Percentiles rank a stretch among this genome's conserved stretches.
Conservation (phyloP, 2,797 vertebrate genomes). For the Microctenopoma lineatum region DNA sequence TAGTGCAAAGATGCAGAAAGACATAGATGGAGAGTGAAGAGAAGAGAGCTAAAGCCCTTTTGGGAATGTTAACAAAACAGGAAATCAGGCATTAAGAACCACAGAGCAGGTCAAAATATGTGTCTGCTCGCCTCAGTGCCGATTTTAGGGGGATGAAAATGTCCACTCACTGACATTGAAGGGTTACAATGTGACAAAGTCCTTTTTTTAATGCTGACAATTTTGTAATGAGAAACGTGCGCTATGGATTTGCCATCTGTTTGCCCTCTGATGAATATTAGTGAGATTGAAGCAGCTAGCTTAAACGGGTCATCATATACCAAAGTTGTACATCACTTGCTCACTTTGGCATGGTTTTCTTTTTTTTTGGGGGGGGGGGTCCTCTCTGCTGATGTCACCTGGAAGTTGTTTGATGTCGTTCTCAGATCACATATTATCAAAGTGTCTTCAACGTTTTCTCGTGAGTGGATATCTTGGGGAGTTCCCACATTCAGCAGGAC, state of each 20-base stretch:
- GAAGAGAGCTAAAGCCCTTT: slow-evolving; percentile 31
- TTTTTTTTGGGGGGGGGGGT: no score
- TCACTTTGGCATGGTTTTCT: no score
- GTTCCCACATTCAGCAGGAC: no score
- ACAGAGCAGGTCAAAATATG: slow-evolving; percentile 46
- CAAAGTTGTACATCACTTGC: slow-evolving; percentile 8
- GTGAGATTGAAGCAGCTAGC: slow-evolving; percentile 29
- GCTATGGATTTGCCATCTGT: slow-evolving; percentile 44
- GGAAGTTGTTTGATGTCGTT: no score
- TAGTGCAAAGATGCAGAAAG: slow-evolving; percentile 56
- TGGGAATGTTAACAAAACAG: slow-evolving; percentile 59
- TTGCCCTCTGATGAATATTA: slow-evolving; percentile 32
- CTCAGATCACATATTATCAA: no score
- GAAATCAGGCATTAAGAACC: slow-evolving; percentile 52
- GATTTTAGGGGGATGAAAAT: slow-evolving; percentile 33
- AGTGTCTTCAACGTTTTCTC: no score
- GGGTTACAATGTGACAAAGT: slow-evolving; percentile 16
- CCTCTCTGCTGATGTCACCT: no score
- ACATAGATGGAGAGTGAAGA: slow-evolving; percentile 21
- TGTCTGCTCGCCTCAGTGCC: slow-evolving; percentile 28
- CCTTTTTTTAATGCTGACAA: slow-evolving; percentile 12
- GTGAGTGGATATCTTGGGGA: no score
- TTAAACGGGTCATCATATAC: slow-evolving; percentile 20
- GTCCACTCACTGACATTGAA: slow-evolving; percentile 41
- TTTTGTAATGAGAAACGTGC: slow-evolving; percentile 29